Conservation (phyloP, 2,113 vertebrate species). For the Xiphophorus hellerii region DNA sequence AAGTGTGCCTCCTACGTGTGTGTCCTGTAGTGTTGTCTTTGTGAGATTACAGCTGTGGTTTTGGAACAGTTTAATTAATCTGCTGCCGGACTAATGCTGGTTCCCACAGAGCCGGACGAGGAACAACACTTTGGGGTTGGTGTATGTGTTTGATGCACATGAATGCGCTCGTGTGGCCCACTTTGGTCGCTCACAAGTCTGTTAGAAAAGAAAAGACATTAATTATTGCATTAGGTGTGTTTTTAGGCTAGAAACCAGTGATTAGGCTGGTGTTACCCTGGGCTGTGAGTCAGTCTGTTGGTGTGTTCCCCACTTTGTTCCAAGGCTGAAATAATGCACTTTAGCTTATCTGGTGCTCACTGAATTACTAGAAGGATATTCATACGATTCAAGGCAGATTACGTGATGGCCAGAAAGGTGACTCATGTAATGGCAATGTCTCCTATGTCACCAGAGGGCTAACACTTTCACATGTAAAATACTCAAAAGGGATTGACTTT, state of each 20-base stretch:
- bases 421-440: not conserved
- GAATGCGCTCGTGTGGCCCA: conserved; percentile 29
- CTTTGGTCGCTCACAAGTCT: conserved; percentile 15
- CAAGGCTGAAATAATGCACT: not conserved
- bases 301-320: not conserved
- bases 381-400: not conserved
- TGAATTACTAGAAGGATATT: not conserved
- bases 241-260: conserved; percentile 26
- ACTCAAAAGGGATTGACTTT: not conserved
- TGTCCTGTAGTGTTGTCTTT: conserved; percentile 72
- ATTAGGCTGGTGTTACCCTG: not conserved
- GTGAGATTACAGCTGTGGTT: conserved; percentile 70
- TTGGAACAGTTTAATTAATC: conserved; percentile 74
- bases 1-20: conserved; percentile 66
- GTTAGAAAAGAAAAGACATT: conserved; percentile 45
- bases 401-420: not conserved
- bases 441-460: not conserved
- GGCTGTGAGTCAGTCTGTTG: not conserved
- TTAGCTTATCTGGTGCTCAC: no score
- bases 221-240: conserved; percentile 10
- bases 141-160: conserved; percentile 29
- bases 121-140: conserved; percentile 43
- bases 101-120: conserved; percentile 64
- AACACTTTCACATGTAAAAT: not conserved
- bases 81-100: conserved; percentile 51